Evolutionary conservation across 2,888 invertebrate genomes (phyloP).

Genomic region (Conops quadrifasciatus): DNA sequence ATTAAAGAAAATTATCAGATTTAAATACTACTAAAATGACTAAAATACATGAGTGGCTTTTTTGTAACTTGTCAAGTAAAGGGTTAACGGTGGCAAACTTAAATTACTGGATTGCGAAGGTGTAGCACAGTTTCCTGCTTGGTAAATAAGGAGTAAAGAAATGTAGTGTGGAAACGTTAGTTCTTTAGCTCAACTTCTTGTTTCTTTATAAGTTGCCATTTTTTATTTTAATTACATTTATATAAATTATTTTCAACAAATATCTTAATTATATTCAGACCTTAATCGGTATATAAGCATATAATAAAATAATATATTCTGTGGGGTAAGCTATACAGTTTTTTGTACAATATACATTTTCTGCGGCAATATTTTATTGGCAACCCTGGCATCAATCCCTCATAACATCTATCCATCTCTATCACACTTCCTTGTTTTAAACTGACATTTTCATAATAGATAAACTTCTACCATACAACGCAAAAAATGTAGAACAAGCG

Average conservation of each 20-base stretch:
- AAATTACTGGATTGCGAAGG: neutral
- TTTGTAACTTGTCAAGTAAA: conserved; percentile 4
- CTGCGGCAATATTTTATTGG: neutral
- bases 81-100: conserved; percentile 5
- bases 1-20: neutral
- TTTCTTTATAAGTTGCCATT: too few species aligned
- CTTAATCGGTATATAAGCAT: too few species aligned
- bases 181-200: too few species aligned
- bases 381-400: neutral
- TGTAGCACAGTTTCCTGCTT: neutral
- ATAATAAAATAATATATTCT: too few species aligned
- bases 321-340: too few species aligned
- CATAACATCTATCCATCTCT: neutral
- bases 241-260: neutral
- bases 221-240: neutral
- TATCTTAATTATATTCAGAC: too few species aligned
- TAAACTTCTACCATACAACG: neutral
- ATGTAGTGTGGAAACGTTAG: too few species aligned
- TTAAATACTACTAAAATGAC: too few species aligned
- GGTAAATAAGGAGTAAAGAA: neutral
- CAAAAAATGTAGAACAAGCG: conserved; percentile 7
- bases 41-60: neutral
- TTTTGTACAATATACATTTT: neutral
- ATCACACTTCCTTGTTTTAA: neutral
- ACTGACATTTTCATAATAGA: neutral